Evolutionary conservation across 2,888 invertebrate species (phyloP), one percentile per base, ranked within the genome.

Genomic region (Eutolmus rufibarbis): DNA sequence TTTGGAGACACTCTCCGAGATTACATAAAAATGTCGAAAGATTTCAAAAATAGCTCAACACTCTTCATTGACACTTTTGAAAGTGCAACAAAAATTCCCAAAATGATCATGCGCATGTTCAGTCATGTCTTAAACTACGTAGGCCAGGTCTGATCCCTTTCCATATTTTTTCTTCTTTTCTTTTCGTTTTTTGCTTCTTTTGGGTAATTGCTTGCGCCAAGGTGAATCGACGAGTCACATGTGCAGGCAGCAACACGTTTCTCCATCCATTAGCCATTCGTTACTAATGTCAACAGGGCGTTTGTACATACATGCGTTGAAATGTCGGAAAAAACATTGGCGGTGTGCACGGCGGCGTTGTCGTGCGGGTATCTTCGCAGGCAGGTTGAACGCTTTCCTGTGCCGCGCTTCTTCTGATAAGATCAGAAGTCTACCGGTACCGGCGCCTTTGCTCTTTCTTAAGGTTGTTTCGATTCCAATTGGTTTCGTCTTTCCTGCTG

Each of bases 371-470:
- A 37, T 46, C 19, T 76, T n/a, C 77, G 40, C 23, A 37, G 5
- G 23, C 40, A 40, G 43, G 78, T 43, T 78, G 43, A 43, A 78
- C 19, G 78, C 19, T 46, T 78, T 43, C 9, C 43, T 43, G 12
- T 23, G 78, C 37, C 14, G 23, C 43, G 23, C 43, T 78, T 78
- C 78, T 43, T 37, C 78, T 79, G 81, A 81, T 81, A 81, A 81
- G 56, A 81, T 14, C 51, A 31, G 31, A 16, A n/a, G 16, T 5
- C 34, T 51, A 81, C 81, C 51, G 81, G 56, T 31, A 31, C 81
- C 56, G 81, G 81, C 56, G 81, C 81, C 81, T 81, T 81, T 81
- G 43, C 37, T 81, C 51, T 81, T 81, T 81, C 51, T 81, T 81
- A 19, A 78, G 31, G 37, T 19, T 28, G 79, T 81, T 81, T 81